Evolutionary conservation across 2,113 vertebrate genomes (phyloP).

Genomic region (Tetrao urogallus): DNA sequence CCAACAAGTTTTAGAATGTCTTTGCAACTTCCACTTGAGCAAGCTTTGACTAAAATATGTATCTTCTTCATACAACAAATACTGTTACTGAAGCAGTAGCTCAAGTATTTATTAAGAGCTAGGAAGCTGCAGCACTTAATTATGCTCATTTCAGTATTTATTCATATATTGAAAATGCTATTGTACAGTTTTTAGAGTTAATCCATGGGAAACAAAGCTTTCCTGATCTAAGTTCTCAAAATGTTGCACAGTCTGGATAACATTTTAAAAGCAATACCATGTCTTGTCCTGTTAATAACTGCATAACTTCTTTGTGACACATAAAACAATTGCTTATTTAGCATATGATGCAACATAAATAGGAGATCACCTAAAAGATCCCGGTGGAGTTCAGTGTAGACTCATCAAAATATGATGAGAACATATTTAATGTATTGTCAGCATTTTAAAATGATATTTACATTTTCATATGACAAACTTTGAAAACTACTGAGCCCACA

Average conservation of each 20-base stretch:
- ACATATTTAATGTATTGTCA: slow-evolving; percentile 51
- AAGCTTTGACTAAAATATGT: background rate
- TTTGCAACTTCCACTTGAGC: background rate
- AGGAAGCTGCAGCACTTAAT: background rate
- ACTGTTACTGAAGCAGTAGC: background rate
- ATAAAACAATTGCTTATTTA: background rate
- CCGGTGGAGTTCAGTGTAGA: background rate
- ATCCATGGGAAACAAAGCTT: background rate
- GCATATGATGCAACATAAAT: slow-evolving; percentile 17
- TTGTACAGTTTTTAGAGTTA: background rate
- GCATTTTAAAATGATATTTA: slow-evolving; percentile 31
- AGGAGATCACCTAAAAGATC: slow-evolving; percentile 50
- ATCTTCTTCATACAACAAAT: background rate
- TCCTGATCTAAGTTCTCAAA: background rate
- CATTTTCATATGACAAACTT: slow-evolving; percentile 10
- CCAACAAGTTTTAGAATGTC: background rate
- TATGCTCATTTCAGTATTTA: background rate
- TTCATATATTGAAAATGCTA: background rate
- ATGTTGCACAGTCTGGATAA: background rate
- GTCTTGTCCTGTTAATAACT: background rate
- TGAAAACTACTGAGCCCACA: background rate
- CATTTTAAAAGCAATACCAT: background rate
- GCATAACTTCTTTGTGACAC: slow-evolving; percentile 16
- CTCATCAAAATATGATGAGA: slow-evolving; percentile 11
- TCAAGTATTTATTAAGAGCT: background rate